A percentile compares a stretch with the other conserved stretches of the same genome.
These are phyloP conservation scores for Anser brachyrhynchus DNA, from an alignment of 2,113 vertebrate genomes.

Conservation along the genomic window DNA sequence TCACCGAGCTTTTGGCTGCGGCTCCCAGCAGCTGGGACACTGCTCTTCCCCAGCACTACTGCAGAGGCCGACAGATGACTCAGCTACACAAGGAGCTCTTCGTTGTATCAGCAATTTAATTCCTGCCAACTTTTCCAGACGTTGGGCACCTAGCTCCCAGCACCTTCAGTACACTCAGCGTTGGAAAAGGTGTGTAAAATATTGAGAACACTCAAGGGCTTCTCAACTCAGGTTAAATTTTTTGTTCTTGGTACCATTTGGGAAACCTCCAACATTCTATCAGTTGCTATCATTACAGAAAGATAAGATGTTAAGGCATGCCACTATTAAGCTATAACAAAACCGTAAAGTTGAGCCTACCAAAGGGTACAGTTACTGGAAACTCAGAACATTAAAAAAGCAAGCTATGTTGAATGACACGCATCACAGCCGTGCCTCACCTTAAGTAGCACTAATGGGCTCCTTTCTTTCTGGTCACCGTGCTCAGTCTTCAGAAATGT, in stretches of 20 bases:
- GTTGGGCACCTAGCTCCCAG: not conserved
- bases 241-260: slow-evolving; percentile 29
- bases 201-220: not conserved
- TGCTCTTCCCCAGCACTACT: not conserved
- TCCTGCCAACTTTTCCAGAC: not conserved
- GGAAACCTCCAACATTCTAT: slow-evolving; percentile 56
- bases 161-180: fast-evolving
- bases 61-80: not conserved
- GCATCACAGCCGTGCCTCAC: not conserved
- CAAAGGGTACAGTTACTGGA: not conserved
- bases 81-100: not conserved
- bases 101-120: slow-evolving; percentile 3
- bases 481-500: not conserved
- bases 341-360: slow-evolving; percentile 36
- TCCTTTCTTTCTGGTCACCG: slow-evolving; percentile 27
- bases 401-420: not conserved
- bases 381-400: not conserved
- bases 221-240: not conserved
- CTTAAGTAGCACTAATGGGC: not conserved
- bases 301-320: slow-evolving; percentile 63
- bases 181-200: not conserved
- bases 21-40: not conserved
- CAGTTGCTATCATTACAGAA: slow-evolving; percentile 57
- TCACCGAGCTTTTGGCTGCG: not conserved
- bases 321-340: slow-evolving; percentile 36